Base-by-base conservation (phyloP, 2,888 invertebrate genomes). In the Plagodis dolabraria region DNA sequence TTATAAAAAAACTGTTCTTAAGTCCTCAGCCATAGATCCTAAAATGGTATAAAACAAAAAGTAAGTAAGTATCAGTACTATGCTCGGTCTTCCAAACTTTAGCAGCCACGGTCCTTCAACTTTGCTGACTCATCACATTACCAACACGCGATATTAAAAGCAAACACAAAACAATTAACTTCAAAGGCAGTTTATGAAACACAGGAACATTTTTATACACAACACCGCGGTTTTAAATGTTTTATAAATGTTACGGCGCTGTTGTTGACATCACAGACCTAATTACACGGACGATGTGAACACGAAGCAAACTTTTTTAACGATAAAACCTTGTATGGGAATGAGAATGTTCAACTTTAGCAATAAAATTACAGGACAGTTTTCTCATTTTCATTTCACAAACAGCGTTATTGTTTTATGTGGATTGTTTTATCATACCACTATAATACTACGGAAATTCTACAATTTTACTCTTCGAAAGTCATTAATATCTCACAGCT, bases 91-190 rank as follows among this genome's bases (percentile, higher is more conserved):
- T 22, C 22, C 22, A 22, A 22, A 9, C 9, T 9, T 9, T 8
- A 38, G 7, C 36, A 33, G 34, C 43, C 38, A 34, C 50, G 47
- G 55, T 58, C 22, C 12, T 33, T 56, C 51, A 43, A 58, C 52
- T 34, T 47, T 8, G 54, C 60, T 55, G 59, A 57, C 54, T 59
- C 61, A 57, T 43, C 53, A 53, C 52, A 57, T 22, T n/a, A n/a
- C 22, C 4, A 22, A 22, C 22, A 61, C 51, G 40, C 54, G 33
- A 61, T 51, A 65, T 63, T 59, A 61, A 66, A 63, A 59, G 51
- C 58, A 66, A 66, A 67, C 66, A 64, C 47, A 51, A 60, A 55
- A 62, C 62, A 64, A 62, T 61, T 60, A 55, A 56, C 54, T 54
- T 54, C 50, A 51, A 52, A 49, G 49, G 49, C 47, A 44, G 48